Evolutionary conservation across 2,888 invertebrate genomes (phyloP).

Genomic region (Sialis lutaria): DNA sequence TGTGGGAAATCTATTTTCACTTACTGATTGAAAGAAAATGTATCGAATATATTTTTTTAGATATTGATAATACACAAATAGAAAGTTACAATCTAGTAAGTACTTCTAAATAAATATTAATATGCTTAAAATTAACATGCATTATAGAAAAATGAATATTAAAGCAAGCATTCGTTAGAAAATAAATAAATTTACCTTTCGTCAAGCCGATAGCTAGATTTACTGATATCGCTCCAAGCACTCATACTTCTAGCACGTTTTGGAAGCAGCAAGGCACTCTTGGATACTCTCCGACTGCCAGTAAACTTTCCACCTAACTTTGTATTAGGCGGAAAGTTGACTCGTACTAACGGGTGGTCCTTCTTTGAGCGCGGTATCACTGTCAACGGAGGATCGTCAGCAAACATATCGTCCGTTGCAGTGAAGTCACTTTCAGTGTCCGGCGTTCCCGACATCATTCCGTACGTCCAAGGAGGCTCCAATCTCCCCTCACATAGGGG

Average conservation of each 20-base stretch:
- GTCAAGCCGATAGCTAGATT: slow-evolving; percentile 65
- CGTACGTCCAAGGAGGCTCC: slow-evolving; percentile 22
- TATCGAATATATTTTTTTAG: no score
- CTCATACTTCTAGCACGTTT: slow-evolving; percentile 50
- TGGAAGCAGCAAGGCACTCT: background rate
- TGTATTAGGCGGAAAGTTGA: slow-evolving; percentile 39
- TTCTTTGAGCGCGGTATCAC: slow-evolving; percentile 9
- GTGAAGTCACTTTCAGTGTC: slow-evolving; percentile 15
- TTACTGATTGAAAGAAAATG: no score
- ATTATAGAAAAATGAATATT: no score
- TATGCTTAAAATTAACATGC: no score
- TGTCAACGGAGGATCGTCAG: slow-evolving; percentile 8
- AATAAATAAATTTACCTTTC: slow-evolving; percentile 38
- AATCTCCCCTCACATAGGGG: slow-evolving; percentile 8
- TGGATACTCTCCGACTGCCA: slow-evolving; percentile 20
- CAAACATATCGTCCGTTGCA: slow-evolving; percentile 9
- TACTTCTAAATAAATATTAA: no score
- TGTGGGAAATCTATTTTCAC: no score
- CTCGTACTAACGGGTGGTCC: slow-evolving; percentile 32
- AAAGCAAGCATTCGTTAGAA: no score
- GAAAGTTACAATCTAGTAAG: no score
- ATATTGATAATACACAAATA: no score
- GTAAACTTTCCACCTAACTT: slow-evolving; percentile 12
- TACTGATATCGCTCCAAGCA: slow-evolving; percentile 74
- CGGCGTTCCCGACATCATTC: slow-evolving; percentile 23